phyloP scores from a whole-genome alignment of 2,113 vertebrate genomes.

The Psilopsiagon aymara region DNA sequence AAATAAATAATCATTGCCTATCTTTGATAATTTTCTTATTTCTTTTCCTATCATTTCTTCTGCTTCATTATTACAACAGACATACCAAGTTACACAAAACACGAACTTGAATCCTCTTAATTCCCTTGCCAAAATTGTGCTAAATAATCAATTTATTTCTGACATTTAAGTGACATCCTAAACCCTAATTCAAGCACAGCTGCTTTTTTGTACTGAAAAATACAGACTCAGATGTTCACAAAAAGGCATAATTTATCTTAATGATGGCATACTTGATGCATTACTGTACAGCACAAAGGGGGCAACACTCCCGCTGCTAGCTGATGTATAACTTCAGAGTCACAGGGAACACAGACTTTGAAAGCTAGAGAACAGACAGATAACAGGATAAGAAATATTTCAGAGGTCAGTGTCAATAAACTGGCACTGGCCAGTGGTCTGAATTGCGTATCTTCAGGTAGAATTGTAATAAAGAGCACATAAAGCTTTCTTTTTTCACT shows the following conservation, averaged over 20 bases:
- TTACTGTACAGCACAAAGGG: background rate
- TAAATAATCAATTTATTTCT: conserved; percentile 30
- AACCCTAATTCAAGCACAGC: conserved; percentile 26
- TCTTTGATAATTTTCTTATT: background rate
- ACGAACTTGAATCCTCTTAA: background rate
- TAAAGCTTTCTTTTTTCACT: conserved; percentile 14
- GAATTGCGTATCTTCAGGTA: background rate
- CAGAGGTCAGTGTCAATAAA: conserved; percentile 34
- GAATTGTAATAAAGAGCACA: background rate
- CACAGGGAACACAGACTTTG: conserved; percentile 15
- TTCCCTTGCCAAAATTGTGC: background rate
- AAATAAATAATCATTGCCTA: background rate
- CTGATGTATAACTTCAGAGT: conserved; percentile 53
- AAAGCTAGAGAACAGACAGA: conserved; percentile 41
- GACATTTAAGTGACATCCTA: background rate
- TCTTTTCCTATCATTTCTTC: background rate
- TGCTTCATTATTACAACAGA: background rate
- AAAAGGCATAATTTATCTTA: conserved; percentile 59
- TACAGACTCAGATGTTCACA: conserved; percentile 4
- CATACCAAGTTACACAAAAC: background rate
- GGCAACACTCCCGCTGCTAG: conserved; percentile 30
- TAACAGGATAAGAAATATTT: conserved; percentile 29
- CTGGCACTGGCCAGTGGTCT: background rate
- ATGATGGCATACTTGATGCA: conserved; percentile 43
- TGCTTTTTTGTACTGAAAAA: conserved; percentile 39